Conservation (phyloP, 2,888 invertebrate species). For the Drepanosiphum platanoidis region DNA sequence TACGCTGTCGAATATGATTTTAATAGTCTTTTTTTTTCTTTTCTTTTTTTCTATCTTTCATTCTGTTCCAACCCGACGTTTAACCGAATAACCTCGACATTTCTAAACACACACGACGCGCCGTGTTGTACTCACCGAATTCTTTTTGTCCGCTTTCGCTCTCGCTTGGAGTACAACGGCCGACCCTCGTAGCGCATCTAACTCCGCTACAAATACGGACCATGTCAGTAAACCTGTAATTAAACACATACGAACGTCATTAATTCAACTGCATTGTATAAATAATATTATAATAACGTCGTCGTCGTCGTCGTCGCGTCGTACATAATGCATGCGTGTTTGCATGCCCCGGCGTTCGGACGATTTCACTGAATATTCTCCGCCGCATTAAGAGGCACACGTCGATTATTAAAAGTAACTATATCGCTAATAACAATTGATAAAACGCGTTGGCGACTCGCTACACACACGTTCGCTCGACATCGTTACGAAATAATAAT, state of each 20-base stretch:
- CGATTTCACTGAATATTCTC: not conserved
- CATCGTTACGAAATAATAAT: too few relatives aligned
- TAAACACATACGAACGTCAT: slow-evolving; percentile 20
- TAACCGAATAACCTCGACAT: slow-evolving; percentile 48
- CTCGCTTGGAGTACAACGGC: slow-evolving; percentile 65
- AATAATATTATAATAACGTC: too few relatives aligned
- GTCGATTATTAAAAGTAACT: not conserved
- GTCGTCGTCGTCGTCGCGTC: too few relatives aligned
- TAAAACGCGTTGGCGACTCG: too few relatives aligned
- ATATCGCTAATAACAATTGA: not conserved
- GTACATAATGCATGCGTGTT: not conserved
- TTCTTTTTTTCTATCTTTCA: not conserved
- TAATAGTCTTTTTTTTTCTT: not conserved
- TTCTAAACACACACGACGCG: slow-evolving; percentile 5
- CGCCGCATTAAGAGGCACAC: not conserved
- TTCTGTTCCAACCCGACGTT: not conserved
- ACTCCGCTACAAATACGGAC: slow-evolving; percentile 57
- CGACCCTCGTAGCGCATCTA: slow-evolving; percentile 64
- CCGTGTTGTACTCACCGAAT: slow-evolving; percentile 54
- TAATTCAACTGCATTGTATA: slow-evolving; percentile 10
- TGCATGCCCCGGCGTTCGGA: not conserved
- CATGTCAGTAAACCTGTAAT: slow-evolving; percentile 58
- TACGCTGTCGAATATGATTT: not conserved
- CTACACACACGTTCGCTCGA: too few relatives aligned
- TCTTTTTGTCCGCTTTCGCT: slow-evolving; percentile 64